These are phyloP conservation scores for Tuberolachnus salignus DNA, from an alignment of 2,888 invertebrate genomes.

Conservation along the genomic window DNA sequence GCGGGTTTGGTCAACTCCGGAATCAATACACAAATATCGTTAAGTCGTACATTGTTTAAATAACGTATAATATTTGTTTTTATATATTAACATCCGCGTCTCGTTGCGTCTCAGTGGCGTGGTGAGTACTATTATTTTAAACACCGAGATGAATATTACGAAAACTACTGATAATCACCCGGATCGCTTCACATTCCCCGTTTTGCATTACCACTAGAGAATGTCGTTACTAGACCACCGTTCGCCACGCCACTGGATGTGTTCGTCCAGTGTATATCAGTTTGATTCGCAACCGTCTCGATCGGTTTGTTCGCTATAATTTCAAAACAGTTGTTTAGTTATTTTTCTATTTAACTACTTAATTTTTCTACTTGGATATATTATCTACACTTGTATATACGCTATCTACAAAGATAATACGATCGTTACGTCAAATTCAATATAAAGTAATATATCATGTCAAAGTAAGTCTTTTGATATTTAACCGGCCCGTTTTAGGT, in stretches of 20 bases:
- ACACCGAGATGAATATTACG: too few relatives aligned
- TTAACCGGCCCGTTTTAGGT: slow-evolving; percentile 20
- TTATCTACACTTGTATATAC: slow-evolving; percentile 5
- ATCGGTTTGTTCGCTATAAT: slow-evolving; percentile 13
- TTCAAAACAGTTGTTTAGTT: slow-evolving; percentile 8
- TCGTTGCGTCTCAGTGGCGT: too few relatives aligned
- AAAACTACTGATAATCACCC: too few relatives aligned
- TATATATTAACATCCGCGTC: too few relatives aligned
- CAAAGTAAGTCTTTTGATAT: background rate
- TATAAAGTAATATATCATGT: background rate
- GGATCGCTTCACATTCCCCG: too few relatives aligned
- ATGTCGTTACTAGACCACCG: too few relatives aligned
- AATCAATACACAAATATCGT: slow-evolving; percentile 3
- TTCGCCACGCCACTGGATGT: too few relatives aligned
- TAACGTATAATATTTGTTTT: too few relatives aligned
- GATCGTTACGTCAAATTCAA: background rate
- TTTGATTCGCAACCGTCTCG: slow-evolving; percentile 3
- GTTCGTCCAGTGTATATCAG: background rate
- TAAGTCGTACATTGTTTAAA: too few relatives aligned
- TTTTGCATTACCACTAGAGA: too few relatives aligned
- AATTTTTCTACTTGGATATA: too few relatives aligned
- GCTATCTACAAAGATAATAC: background rate
- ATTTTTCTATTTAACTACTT: background rate
- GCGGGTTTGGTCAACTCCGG: slow-evolving; percentile 30
- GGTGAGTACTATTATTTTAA: too few relatives aligned